Evolutionary conservation across 2,797 vertebrate species (phyloP).

Genomic region (Percopsis omiscomaycus): DNA sequence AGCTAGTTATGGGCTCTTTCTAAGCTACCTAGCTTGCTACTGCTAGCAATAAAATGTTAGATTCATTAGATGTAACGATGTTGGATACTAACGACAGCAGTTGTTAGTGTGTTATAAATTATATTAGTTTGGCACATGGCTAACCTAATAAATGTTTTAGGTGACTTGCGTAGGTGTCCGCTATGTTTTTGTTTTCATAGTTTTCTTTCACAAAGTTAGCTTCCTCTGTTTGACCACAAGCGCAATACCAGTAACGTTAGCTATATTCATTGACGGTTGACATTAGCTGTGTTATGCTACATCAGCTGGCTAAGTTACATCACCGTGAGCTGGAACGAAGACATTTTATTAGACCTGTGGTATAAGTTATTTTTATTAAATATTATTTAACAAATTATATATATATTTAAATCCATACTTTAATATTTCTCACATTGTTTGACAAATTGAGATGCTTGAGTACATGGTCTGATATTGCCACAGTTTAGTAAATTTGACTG

Average conservation of each 20-base stretch:
- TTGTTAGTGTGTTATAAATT: no score
- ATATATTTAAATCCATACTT: no score
- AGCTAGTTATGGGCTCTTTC: neutral
- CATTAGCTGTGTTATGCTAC: constrained; percentile 54
- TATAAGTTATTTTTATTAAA: neutral
- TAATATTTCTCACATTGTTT: no score
- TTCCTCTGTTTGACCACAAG: constrained; percentile 8
- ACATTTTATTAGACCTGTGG: neutral
- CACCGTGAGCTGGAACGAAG: neutral
- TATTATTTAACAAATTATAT: neutral
- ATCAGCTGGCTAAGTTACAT: constrained; percentile 24
- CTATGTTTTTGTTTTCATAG: neutral
- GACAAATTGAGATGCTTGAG: no score
- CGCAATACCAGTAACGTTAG: neutral
- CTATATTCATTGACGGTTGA: constrained; percentile 14
- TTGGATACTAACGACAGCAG: no score
- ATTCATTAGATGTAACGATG: no score
- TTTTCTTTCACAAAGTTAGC: neutral
- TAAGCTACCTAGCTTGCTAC: neutral
- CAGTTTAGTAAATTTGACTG: no score
- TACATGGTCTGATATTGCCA: no score
- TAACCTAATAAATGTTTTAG: no score
- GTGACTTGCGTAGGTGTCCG: no score
- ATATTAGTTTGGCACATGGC: no score
- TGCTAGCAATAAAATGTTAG: no score